phyloP scores from a whole-genome alignment of 2,113 vertebrate species.

The Silurus glanis region DNA sequence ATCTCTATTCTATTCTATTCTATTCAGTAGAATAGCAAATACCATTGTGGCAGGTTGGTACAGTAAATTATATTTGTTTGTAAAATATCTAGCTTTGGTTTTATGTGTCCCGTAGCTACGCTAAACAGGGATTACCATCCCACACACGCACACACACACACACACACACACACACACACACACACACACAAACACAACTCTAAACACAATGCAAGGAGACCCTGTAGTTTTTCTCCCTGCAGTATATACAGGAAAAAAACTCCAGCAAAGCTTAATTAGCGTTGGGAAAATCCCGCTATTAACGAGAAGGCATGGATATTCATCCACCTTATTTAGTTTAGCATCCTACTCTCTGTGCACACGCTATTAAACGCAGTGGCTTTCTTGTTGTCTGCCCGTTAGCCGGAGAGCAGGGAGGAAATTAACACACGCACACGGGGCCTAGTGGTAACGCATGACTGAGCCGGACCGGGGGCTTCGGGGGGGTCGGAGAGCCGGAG shows the following conservation, averaged over 20 bases:
- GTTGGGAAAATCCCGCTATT: constrained; percentile 47
- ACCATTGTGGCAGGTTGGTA: background rate
- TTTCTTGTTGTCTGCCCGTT: constrained; percentile 43
- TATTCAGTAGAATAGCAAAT: background rate
- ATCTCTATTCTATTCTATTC: background rate
- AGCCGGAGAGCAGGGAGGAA: constrained; percentile 46
- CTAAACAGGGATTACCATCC: constrained; percentile 33
- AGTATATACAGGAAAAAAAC: constrained; percentile 41
- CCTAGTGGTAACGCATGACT: constrained; percentile 72
- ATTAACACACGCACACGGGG: constrained; percentile 51
- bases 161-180: constrained; percentile 52
- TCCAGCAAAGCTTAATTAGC: constrained; percentile 4
- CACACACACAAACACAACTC: constrained; percentile 47
- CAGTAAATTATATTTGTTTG: background rate
- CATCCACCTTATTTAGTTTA: constrained; percentile 49
- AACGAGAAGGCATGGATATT: constrained; percentile 46
- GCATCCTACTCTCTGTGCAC: constrained; percentile 41
- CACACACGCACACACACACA: constrained; percentile 29
- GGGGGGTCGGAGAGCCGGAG: constrained; percentile 61
- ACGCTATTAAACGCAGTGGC: constrained; percentile 26
- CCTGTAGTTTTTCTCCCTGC: constrained; percentile 15
- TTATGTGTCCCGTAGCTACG: background rate
- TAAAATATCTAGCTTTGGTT: background rate
- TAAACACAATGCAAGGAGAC: constrained; percentile 45
- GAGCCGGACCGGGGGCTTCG: constrained; percentile 71